Evolutionary conservation across 2,797 vertebrate genomes (phyloP), one percentile per base, ranked within the genome.

Genomic region (Xenops minutus): DNA sequence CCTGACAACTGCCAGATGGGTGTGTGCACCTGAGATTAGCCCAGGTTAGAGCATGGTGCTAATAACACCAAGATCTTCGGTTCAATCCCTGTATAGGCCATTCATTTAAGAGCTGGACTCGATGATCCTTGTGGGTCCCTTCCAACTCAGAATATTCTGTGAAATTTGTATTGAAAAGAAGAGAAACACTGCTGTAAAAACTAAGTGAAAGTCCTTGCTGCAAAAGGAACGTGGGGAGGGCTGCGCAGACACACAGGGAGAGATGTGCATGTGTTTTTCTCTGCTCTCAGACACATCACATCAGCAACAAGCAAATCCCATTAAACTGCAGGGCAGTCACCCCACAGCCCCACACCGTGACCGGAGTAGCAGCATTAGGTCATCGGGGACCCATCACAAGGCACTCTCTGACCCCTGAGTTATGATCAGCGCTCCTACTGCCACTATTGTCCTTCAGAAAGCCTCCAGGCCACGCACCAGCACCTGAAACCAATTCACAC

Each of bases 171-270:
- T 11, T 36, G 56, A 49, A 67, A 73, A 79, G 59, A 32, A 86
- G 26, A 54, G 92, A 92, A 86, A 73, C 20, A 29, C 48, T 55
- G 48, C 61, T 80, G 56, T 59, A 61, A 76, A 74, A 82, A 46
- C 9, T 5, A 73, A 85, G 37, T 43, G 52, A 89, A 87, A 90
- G 87, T 71, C 61, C 34, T 85, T 27, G 23, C 54, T 76, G 68
- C 2, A 7, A 55, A 30, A 64, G 8, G n/a, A 85, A 21, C 43
- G 11, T 3, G 16, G 55, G 44, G 30, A 83, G 34, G 68, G 51
- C 43, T 68, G 48, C 32, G 44, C n/a, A 71, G 44, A 32, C 39
- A 71, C 8, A 18, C 22, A 20, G 59, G 30, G 59, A 77, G 44
- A 66, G 36, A 51, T 0, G 0, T 7, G 15, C 24, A 7, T 7